Percentiles rank a stretch among this genome's conserved stretches.
phyloP scores from a whole-genome alignment of 2,888 invertebrate species.

The Anthophora plumipes region DNA sequence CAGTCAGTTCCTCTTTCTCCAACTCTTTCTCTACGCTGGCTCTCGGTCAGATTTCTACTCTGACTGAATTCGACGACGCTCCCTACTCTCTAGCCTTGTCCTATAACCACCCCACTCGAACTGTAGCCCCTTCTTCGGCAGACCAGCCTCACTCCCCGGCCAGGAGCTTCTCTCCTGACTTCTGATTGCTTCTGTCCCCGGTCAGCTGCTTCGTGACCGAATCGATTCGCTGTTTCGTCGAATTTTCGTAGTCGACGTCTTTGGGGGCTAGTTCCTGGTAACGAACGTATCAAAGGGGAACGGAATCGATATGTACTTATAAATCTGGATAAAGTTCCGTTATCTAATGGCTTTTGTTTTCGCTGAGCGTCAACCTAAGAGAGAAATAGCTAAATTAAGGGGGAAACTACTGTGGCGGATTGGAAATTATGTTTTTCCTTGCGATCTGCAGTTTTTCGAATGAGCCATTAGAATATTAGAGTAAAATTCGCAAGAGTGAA shows the following conservation, averaged over 20 bases:
- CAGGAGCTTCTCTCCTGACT: conserved; percentile 74
- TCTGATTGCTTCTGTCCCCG: conserved; percentile 80
- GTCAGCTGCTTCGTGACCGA: conserved; percentile 78
- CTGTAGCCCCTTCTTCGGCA: conserved; percentile 25
- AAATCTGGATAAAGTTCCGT: too few relatives aligned
- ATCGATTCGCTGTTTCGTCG: conserved; percentile 77
- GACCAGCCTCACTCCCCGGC: conserved; percentile 64
- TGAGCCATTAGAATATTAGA: too few relatives aligned
- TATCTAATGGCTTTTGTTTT: too few relatives aligned
- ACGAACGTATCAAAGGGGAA: conserved; percentile 58
- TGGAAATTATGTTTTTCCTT: too few relatives aligned
- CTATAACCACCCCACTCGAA: conserved; percentile 2
- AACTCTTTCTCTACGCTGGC: conserved; percentile 27
- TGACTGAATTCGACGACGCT: conserved; percentile 33
- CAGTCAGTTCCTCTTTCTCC: conserved; percentile 44
- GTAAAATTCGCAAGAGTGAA: too few relatives aligned
- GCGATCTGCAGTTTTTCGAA: too few relatives aligned
- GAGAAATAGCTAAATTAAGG: too few relatives aligned
- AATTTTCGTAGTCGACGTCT: conserved; percentile 65
- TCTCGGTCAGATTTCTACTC: conserved; percentile 31
- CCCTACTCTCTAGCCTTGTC: conserved; percentile 5
- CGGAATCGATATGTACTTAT: too few relatives aligned
- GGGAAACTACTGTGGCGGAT: too few relatives aligned
- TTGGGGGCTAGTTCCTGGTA: conserved; percentile 57
- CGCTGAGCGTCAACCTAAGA: too few relatives aligned